phyloP scores from a whole-genome alignment of 2,888 invertebrate genomes.

The Drosophila prolongata region DNA sequence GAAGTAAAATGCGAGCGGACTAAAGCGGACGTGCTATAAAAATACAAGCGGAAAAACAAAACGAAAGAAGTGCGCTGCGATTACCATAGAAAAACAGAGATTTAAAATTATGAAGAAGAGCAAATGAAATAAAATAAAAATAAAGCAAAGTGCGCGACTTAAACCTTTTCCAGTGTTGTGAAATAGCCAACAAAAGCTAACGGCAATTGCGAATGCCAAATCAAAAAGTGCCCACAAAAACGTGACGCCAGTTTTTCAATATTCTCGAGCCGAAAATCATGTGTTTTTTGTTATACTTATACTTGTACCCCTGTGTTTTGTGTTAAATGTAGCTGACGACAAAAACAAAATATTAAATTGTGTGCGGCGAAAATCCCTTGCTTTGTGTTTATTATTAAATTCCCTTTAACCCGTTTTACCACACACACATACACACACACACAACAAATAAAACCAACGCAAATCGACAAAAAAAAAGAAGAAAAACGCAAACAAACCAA shows the following conservation, averaged over 20 bases:
- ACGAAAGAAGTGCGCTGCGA: slow-evolving; percentile 41
- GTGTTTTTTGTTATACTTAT: slow-evolving; percentile 21
- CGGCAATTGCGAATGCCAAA: slow-evolving; percentile 59
- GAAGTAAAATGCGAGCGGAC: slow-evolving; percentile 9
- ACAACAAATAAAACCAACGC: not conserved
- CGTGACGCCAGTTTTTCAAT: slow-evolving; percentile 39
- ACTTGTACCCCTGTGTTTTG: slow-evolving; percentile 29
- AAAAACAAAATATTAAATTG: slow-evolving; percentile 23
- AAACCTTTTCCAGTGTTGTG: slow-evolving; percentile 48
- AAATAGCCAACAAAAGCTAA: slow-evolving; percentile 58
- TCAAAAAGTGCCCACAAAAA: slow-evolving; percentile 39
- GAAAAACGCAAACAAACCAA: slow-evolving; percentile 3
- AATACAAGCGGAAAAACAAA: slow-evolving; percentile 2
- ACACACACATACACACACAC: slow-evolving; percentile 3
- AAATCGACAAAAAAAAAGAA: slow-evolving; percentile 1
- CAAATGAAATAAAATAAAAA: slow-evolving; percentile 4
- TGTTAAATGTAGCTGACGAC: slow-evolving; percentile 34
- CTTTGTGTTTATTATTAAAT: slow-evolving; percentile 13
- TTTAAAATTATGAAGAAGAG: slow-evolving; percentile 21
- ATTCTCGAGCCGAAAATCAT: slow-evolving; percentile 26
- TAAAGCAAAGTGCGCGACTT: slow-evolving; percentile 49
- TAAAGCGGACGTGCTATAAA: slow-evolving; percentile 19
- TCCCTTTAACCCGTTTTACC: slow-evolving; percentile 11
- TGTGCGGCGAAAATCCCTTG: slow-evolving; percentile 11
- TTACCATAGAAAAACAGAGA: slow-evolving; percentile 17